Evolutionary conservation across 2,888 invertebrate genomes (phyloP).

Genomic region (Orthosia incerta): DNA sequence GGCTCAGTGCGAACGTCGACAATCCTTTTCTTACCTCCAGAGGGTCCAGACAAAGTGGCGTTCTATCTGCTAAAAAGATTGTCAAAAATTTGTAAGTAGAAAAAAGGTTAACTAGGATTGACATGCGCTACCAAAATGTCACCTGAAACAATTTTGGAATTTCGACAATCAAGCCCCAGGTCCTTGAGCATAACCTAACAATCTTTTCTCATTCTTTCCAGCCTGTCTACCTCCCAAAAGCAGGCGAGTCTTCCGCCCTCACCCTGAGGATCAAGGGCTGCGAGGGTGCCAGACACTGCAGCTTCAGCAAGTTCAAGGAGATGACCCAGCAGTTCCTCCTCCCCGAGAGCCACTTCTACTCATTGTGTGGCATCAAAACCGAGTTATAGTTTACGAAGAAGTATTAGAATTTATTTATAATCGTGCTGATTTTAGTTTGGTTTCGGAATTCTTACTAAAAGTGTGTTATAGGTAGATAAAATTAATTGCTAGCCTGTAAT

Average conservation of each 20-base stretch:
- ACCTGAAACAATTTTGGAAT: no score
- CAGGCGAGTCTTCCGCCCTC: slow-evolving; percentile 77
- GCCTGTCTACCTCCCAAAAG: slow-evolving; percentile 84
- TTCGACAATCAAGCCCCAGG: no score
- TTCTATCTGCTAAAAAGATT: no score
- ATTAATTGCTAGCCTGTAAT: no score
- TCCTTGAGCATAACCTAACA: neutral
- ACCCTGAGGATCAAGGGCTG: slow-evolving; percentile 77
- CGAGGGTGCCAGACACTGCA: slow-evolving; percentile 73
- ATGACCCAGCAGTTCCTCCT: slow-evolving; percentile 75
- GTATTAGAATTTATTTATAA: slow-evolving; percentile 47
- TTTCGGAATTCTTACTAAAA: neutral
- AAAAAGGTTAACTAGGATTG: no score
- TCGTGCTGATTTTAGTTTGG: neutral
- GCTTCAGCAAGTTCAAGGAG: slow-evolving; percentile 76
- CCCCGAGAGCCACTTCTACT: slow-evolving; percentile 80
- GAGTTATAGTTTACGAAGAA: slow-evolving; percentile 65
- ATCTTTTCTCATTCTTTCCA: slow-evolving; percentile 67
- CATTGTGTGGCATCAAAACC: slow-evolving; percentile 77
- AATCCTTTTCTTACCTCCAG: no score
- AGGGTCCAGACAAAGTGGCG: no score
- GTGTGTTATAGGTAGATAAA: no score
- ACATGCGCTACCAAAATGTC: no score
- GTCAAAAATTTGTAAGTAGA: no score
- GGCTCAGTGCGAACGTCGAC: no score